phyloP scores from a whole-genome alignment of 2,888 invertebrate genomes.

The Acrobeloides nanus region DNA sequence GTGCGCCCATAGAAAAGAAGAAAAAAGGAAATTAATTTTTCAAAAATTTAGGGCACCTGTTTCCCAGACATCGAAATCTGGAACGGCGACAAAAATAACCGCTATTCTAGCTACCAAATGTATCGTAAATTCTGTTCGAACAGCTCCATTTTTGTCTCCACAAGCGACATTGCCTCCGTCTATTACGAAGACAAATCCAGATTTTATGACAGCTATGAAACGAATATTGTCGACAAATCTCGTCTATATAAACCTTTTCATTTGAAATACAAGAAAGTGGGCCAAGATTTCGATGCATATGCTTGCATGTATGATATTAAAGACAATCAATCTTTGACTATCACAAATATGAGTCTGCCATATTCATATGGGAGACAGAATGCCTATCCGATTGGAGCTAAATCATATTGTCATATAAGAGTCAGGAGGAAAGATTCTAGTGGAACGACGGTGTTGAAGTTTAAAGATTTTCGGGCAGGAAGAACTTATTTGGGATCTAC shows the following conservation, averaged over 20 bases:
- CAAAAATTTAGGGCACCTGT: constrained; percentile 28
- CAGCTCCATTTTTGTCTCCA: constrained; percentile 23
- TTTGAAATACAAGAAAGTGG: constrained; percentile 15
- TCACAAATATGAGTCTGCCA: constrained; percentile 5
- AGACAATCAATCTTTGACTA: constrained; percentile 6
- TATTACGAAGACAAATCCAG: constrained; percentile 21
- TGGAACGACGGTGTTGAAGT: too few species aligned
- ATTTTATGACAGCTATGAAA: constrained; percentile 2
- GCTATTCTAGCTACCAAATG: constrained; percentile 1
- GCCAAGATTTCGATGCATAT: constrained; percentile 7
- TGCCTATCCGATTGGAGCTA: too few species aligned
- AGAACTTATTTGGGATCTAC: too few species aligned
- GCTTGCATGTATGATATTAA: constrained; percentile 10
- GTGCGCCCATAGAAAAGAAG: too few species aligned
- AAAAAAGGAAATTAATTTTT: constrained; percentile 3
- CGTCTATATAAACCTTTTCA: constrained; percentile 9
- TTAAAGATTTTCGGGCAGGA: too few species aligned
- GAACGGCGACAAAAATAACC: constrained; percentile 9
- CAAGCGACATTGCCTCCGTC: constrained; percentile 25
- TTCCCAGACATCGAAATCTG: constrained; percentile 18
- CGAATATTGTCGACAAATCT: neutral
- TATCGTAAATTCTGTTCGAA: constrained; percentile 32
- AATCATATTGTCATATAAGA: too few species aligned
- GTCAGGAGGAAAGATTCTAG: too few species aligned
- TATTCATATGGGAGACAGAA: too few species aligned